Conservation (phyloP, 2,113 vertebrate genomes). For the Oceanodroma tethys region DNA sequence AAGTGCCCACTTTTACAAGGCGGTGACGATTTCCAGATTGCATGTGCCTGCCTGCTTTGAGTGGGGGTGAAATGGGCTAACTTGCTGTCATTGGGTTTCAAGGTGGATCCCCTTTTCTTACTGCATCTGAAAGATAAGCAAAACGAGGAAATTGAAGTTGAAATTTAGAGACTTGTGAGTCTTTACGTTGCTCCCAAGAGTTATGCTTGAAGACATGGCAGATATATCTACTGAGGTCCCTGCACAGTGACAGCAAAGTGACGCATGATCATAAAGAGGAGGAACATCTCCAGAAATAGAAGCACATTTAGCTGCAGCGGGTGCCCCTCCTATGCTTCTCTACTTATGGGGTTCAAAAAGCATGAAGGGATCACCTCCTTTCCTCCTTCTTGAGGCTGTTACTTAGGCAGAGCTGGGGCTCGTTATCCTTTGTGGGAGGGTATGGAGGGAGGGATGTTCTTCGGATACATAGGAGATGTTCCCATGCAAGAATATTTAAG, state of each 20-base stretch:
- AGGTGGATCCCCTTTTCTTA: not conserved
- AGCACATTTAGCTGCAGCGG: not conserved
- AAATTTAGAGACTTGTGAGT: not conserved
- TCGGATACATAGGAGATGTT: not conserved
- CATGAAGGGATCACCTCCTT: not conserved
- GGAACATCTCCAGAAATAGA: not conserved
- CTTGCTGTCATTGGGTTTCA: not conserved
- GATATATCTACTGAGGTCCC: not conserved
- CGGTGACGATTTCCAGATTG: not conserved
- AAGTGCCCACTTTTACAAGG: not conserved
- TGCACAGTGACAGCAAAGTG: not conserved
- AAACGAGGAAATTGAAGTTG: not conserved
- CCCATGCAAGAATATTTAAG: not conserved
- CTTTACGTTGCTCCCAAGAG: not conserved
- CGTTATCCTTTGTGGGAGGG: fast-evolving
- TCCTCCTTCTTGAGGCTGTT: not conserved
- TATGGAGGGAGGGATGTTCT: not conserved
- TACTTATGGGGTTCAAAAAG: not conserved
- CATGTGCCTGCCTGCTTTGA: not conserved
- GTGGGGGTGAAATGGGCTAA: not conserved
- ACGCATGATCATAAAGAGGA: not conserved
- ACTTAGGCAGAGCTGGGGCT: not conserved
- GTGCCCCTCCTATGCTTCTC: not conserved
- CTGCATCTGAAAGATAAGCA: not conserved
- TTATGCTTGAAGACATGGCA: not conserved